These are phyloP conservation scores for Diachrysia chrysitis DNA, from an alignment of 2,888 invertebrate species.

Conservation along the genomic window DNA sequence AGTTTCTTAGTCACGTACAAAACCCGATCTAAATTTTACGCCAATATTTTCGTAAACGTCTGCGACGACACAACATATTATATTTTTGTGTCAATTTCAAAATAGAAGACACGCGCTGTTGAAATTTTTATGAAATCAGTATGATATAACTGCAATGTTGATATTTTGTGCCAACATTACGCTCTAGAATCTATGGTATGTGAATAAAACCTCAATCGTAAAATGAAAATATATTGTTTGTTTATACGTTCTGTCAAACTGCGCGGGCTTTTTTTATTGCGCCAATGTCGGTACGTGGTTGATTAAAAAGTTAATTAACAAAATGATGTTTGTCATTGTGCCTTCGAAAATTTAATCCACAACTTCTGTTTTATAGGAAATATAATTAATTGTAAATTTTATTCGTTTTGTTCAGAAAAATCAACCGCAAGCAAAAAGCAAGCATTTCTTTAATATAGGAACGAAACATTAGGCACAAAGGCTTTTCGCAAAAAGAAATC, in stretches of 20 bases:
- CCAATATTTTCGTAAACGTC: conserved; percentile 24
- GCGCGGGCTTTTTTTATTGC: not conserved
- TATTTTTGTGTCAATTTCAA: conserved; percentile 5
- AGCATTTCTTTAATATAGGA: too few species aligned
- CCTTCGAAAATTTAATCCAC: too few species aligned
- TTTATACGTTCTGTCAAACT: not conserved
- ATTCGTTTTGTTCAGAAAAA: too few species aligned
- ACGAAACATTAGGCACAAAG: too few species aligned
- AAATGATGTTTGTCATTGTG: too few species aligned
- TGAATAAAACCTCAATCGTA: not conserved
- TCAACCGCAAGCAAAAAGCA: too few species aligned
- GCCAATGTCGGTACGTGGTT: not conserved
- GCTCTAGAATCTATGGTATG: not conserved
- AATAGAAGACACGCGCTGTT: not conserved
- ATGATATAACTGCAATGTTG: not conserved
- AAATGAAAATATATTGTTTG: not conserved
- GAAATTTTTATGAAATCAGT: not conserved
- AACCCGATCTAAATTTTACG: conserved; percentile 22
- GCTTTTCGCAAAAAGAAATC: too few species aligned
- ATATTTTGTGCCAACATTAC: not conserved
- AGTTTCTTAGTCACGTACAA: not conserved
- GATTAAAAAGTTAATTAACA: too few species aligned
- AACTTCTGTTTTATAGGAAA: too few species aligned
- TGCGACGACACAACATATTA: conserved; percentile 3
- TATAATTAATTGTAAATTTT: too few species aligned